Evolutionary conservation across 2,888 invertebrate genomes (phyloP).

Genomic region (Criorhina ranunculi): DNA sequence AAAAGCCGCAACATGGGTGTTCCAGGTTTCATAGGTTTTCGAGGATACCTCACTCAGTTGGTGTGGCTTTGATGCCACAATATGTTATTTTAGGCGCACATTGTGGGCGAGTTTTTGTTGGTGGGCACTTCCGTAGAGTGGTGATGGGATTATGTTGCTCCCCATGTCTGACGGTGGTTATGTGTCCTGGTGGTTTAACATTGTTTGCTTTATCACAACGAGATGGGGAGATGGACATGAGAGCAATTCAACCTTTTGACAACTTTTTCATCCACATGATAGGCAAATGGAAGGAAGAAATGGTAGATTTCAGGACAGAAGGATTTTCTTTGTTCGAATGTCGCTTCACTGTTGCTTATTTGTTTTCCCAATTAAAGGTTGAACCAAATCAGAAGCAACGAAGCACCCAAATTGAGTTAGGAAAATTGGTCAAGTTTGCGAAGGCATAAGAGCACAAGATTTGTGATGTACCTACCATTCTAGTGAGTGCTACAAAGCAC

Average conservation of each 20-base stretch:
- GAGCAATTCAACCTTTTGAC: not conserved
- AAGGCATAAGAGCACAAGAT: too few species aligned
- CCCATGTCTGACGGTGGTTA: conserved; percentile 2
- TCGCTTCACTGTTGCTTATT: too few species aligned
- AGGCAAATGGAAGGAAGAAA: too few species aligned
- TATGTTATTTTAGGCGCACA: conserved; percentile 3
- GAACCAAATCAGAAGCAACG: too few species aligned
- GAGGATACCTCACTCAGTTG: conserved; percentile 3
- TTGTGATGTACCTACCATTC: too few species aligned
- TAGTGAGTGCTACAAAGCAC: too few species aligned
- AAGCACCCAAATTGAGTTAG: too few species aligned
- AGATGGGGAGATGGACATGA: not conserved
- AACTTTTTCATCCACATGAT: not conserved
- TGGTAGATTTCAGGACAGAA: too few species aligned
- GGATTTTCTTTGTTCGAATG: too few species aligned
- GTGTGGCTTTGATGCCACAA: not conserved
- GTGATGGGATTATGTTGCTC: not conserved
- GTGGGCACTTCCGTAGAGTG: conserved; percentile 1
- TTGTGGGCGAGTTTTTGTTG: not conserved
- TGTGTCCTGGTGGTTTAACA: not conserved
- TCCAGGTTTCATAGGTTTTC: conserved; percentile 21
- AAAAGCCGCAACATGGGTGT: conserved; percentile 20
- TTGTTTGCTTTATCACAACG: conserved; percentile 12
- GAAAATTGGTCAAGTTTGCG: too few species aligned
- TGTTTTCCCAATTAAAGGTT: too few species aligned